Conservation (phyloP, 2,797 vertebrate genomes). For the Cyclura pinguis region DNA sequence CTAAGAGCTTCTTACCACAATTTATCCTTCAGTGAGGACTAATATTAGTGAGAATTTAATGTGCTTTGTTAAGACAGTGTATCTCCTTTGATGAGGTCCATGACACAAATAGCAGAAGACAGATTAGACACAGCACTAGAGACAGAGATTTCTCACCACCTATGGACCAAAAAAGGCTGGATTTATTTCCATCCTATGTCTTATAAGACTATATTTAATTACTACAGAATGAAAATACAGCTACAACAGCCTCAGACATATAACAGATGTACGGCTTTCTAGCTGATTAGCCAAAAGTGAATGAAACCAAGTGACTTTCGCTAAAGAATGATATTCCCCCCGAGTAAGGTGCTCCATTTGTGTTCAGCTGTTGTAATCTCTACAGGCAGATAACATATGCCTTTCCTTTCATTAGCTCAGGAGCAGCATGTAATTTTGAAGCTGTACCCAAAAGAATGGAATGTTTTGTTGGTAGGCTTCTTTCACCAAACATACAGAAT, state of each 20-base stretch:
- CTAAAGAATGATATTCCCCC: constrained; percentile 23
- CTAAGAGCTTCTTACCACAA: background rate
- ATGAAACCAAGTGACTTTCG: constrained; percentile 32
- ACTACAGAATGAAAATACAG: background rate
- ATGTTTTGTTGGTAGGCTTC: background rate
- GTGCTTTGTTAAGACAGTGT: background rate
- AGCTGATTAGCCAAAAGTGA: constrained; percentile 48
- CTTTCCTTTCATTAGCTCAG: background rate
- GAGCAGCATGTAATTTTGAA: background rate
- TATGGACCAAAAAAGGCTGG: background rate
- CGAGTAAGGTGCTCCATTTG: background rate
- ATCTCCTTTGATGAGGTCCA: background rate
- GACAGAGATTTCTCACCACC: background rate
- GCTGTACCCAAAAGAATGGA: background rate
- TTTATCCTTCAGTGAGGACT: background rate
- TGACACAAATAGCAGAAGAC: background rate
- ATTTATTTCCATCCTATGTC: background rate
- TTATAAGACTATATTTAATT: background rate
- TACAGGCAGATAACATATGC: background rate
- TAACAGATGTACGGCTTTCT: constrained; percentile 27
- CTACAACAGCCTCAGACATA: background rate
- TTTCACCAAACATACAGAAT: background rate
- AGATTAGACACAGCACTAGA: background rate
- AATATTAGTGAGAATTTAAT: background rate
- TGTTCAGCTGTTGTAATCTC: background rate